Base-by-base conservation (phyloP, 2,888 invertebrate genomes). In the Ernsta delagoae region DNA sequence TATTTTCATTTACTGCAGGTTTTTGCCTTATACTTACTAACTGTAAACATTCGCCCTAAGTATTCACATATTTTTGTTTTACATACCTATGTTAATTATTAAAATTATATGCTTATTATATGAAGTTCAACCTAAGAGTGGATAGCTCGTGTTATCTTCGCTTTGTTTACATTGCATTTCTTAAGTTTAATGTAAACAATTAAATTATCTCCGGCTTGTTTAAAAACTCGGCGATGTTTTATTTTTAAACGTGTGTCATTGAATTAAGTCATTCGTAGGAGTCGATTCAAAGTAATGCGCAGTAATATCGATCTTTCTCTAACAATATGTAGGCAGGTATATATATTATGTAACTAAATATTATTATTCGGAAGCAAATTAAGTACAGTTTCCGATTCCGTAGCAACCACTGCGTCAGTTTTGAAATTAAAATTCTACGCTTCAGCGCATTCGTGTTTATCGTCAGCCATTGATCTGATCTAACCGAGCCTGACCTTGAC, bases 381-480 rank as follows among this genome's bases (percentile, higher is more conserved):
- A 43, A 39, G 57, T n/a, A 39, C 39, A 16, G 4, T 59, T 59
- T 12, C 6, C 9, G 56, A 34, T 65, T 57, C 63, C 54, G 39
- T 65, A 36, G 12, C 43, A 54, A 43, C 34, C 31, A 3, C 16
- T 4, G 34, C 36, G 16, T 48, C 8, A 34, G 11, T 43, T 56
- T 67, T 16, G 45, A 31, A 67, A 56, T 54, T 61, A 61, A 7
- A 56, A 54, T 61, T 54, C 54, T 59, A 63, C 66, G 54, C 56
- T 67, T 48, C 62, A 60, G 56, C 59, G 41, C 53, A 11, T 31
- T 50, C 57, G 72, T 72, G 65, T 71, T 72, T 73, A 72, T 65
- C 48, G 71, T 72, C 70, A 66, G 69, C 74, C 76, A 79, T 77
- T 79, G 82, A 79, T 77, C 70, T 57, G 70, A 68, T 68, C 65